Conservation (phyloP, 1,140 invertebrate species). For the Caenorhabditis remanei region DNA sequence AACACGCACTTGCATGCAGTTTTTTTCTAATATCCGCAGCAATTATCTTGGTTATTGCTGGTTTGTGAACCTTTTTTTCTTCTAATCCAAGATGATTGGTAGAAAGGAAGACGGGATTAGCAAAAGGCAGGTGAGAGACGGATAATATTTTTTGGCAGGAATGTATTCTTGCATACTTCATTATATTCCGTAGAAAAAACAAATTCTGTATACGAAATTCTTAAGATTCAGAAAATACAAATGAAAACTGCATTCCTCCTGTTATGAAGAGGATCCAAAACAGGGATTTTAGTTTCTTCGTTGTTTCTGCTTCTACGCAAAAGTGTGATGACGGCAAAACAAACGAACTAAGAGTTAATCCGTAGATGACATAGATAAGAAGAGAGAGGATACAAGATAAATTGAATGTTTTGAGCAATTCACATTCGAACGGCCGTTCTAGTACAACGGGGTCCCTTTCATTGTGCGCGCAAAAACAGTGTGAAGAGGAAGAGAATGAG, state of each 20-base stretch:
- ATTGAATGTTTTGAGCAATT: constrained; percentile 45
- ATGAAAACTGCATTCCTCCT: too few relatives aligned
- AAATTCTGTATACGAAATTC: too few relatives aligned
- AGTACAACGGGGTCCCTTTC: constrained; percentile 15
- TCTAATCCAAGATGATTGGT: constrained; percentile 19
- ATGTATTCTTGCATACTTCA: background rate
- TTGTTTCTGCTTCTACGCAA: too few relatives aligned
- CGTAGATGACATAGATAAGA: constrained; percentile 1
- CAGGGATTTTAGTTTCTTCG: too few relatives aligned
- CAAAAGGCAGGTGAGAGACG: background rate
- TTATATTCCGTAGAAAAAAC: too few relatives aligned
- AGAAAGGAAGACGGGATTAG: background rate
- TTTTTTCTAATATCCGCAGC: background rate
- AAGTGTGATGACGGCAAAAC: background rate
- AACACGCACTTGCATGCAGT: background rate
- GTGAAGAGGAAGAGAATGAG: constrained; percentile 3
- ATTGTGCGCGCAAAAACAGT: constrained; percentile 50
- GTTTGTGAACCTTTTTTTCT: background rate
- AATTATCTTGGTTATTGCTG: background rate
- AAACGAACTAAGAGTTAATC: background rate
- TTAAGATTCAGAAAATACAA: too few relatives aligned
- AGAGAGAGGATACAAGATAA: background rate
- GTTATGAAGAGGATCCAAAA: too few relatives aligned
- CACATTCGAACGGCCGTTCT: constrained; percentile 21
- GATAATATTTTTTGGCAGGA: background rate